Conservation (phyloP, 2,888 invertebrate genomes). For the Melanostoma mellinum region DNA sequence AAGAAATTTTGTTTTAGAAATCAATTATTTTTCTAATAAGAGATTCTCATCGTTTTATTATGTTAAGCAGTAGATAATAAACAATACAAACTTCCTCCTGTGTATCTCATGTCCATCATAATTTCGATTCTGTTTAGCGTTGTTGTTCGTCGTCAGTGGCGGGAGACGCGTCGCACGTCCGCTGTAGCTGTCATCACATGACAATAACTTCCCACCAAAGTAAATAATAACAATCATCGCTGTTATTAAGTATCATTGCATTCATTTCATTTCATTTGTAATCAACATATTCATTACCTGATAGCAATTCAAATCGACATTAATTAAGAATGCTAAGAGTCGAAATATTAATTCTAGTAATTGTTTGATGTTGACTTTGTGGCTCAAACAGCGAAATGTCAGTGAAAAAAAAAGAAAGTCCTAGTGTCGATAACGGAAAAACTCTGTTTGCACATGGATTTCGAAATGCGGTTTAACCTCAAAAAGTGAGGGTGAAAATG, state of each 20-base stretch:
- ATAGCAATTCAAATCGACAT: constrained; percentile 54
- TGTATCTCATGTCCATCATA: constrained; percentile 50
- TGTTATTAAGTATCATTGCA: constrained; percentile 33
- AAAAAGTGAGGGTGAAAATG: no score
- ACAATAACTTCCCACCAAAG: constrained; percentile 38
- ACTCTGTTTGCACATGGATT: no score
- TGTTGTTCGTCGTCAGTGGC: constrained; percentile 1
- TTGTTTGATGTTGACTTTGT: constrained; percentile 22
- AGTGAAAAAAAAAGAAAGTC: no score
- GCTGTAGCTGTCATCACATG: constrained; percentile 24
- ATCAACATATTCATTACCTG: constrained; percentile 52
- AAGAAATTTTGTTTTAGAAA: not conserved
- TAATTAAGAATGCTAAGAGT: constrained; percentile 18
- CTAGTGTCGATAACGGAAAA: no score
- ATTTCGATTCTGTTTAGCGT: constrained; percentile 26
- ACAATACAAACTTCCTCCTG: constrained; percentile 57
- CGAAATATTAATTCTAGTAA: constrained; percentile 18
- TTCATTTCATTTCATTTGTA: constrained; percentile 49
- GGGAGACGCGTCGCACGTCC: constrained; percentile 12
- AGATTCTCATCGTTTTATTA: constrained; percentile 46
- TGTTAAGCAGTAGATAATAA: constrained; percentile 57
- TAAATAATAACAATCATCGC: constrained; percentile 29
- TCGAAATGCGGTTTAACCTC: no score
- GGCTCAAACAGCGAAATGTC: not conserved
- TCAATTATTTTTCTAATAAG: constrained; percentile 10